phyloP scores from a whole-genome alignment of 1,140 invertebrate genomes.

The Drosophila tristis region DNA sequence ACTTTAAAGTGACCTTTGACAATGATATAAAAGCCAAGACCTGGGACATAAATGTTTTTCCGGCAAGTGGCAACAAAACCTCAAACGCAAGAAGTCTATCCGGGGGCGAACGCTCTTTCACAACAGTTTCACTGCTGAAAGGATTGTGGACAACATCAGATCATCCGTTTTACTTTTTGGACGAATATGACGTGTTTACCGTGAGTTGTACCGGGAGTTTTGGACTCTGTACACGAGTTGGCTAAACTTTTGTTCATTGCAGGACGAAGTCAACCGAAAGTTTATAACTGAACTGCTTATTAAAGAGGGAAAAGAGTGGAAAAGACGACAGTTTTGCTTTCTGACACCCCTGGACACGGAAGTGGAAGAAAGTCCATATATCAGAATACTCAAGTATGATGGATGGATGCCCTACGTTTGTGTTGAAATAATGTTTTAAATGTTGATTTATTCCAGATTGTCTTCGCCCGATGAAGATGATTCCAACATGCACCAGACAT shows the following conservation, averaged over 20 bases:
- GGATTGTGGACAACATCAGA: slow-evolving; percentile 96
- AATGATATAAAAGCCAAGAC: slow-evolving; percentile 87
- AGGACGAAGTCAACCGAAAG: slow-evolving; percentile 91
- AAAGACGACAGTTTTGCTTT: slow-evolving; percentile 89
- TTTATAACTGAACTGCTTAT: slow-evolving; percentile 89
- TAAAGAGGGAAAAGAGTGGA: slow-evolving; percentile 86
- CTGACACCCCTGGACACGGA: slow-evolving; percentile 91
- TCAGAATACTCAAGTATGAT: slow-evolving; percentile 86
- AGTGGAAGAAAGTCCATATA: slow-evolving; percentile 84
- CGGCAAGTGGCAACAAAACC: slow-evolving; percentile 82
- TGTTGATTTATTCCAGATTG: slow-evolving; percentile 31
- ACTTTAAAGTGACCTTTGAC: slow-evolving; percentile 86
- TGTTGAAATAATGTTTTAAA: neutral
- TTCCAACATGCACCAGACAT: no score
- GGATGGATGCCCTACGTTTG: no score
- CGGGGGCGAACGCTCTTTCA: slow-evolving; percentile 97
- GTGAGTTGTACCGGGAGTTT: slow-evolving; percentile 84
- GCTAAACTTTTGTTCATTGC: slow-evolving; percentile 11
- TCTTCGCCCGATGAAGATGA: slow-evolving; percentile 45
- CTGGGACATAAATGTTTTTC: slow-evolving; percentile 87
- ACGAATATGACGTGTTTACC: slow-evolving; percentile 99
- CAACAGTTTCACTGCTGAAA: slow-evolving; percentile 97
- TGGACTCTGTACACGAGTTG: no score
- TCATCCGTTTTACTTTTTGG: slow-evolving; percentile 97
- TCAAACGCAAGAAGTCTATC: slow-evolving; percentile 89